These are phyloP conservation scores for Urocolius indicus DNA, from an alignment of 2,113 vertebrate genomes.

Conservation along the genomic window DNA sequence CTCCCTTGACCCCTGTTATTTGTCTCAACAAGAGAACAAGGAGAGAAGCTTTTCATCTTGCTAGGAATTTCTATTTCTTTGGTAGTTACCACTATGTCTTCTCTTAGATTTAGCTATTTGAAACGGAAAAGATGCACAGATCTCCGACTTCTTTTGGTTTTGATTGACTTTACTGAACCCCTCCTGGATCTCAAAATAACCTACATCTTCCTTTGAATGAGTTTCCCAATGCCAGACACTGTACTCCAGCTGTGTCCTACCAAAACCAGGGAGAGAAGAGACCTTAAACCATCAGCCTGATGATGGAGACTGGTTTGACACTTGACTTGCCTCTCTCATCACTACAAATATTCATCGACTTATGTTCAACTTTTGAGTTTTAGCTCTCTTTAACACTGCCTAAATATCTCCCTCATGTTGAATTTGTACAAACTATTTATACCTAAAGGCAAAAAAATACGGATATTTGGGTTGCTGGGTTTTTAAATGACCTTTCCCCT, in stretches of 20 bases:
- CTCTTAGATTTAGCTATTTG: background rate
- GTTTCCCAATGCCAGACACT: background rate
- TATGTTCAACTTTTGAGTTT: background rate
- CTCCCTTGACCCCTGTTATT: too few relatives aligned
- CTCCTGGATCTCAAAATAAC: background rate
- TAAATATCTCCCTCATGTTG: background rate
- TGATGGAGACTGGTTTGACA: background rate
- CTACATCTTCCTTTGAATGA: background rate
- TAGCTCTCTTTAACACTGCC: background rate
- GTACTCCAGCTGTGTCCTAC: background rate
- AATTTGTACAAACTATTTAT: background rate
- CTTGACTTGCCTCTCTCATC: background rate
- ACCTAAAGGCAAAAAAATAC: fast-evolving
- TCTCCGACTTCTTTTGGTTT: too few relatives aligned
- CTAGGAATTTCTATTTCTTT: background rate
- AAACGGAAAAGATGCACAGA: background rate
- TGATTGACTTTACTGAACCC: background rate
- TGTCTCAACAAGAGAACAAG: background rate
- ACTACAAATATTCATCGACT: background rate
- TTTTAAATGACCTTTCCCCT: too few relatives aligned
- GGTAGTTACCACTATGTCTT: background rate
- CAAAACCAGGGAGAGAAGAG: background rate
- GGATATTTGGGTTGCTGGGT: too few relatives aligned
- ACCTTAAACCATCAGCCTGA: background rate
- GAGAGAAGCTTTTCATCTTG: background rate